These are phyloP conservation scores for Chrysomela aeneicollis DNA, from an alignment of 2,888 invertebrate genomes.

Conservation along the genomic window DNA sequence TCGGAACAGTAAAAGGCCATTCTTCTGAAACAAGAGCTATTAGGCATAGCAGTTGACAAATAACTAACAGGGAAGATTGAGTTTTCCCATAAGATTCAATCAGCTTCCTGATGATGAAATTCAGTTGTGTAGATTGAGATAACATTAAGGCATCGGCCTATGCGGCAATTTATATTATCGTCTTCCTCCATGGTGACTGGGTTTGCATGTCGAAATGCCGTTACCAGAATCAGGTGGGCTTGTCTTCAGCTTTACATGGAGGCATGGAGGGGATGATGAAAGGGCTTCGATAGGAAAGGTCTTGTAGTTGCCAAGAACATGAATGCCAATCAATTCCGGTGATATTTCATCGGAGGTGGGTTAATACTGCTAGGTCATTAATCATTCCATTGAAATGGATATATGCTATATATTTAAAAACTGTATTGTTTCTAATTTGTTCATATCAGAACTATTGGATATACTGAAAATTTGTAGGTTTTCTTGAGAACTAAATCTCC, in stretches of 20 bases:
- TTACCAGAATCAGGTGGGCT: constrained; percentile 56
- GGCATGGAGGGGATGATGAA: constrained; percentile 25
- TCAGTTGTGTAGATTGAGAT: constrained; percentile 34
- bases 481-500: no score
- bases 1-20: no score
- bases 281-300: constrained; percentile 32
- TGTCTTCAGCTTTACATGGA: constrained; percentile 50
- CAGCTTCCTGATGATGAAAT: constrained; percentile 45
- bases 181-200: constrained; percentile 48
- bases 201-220: constrained; percentile 56
- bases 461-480: no score
- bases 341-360: neutral
- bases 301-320: constrained; percentile 35
- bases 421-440: no score
- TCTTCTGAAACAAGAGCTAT: no score
- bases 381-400: no score
- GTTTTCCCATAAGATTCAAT: constrained; percentile 50
- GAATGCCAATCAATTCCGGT: constrained; percentile 25
- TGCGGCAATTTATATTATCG: constrained; percentile 47
- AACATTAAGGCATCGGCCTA: constrained; percentile 58
- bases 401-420: no score
- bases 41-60: no score
- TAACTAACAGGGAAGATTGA: constrained; percentile 42
- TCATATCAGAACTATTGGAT: no score
- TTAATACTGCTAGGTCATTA: neutral